Evolutionary conservation across 2,113 vertebrate genomes (phyloP), one percentile per base, ranked within the genome.

Genomic region (Sylvia atricapilla): DNA sequence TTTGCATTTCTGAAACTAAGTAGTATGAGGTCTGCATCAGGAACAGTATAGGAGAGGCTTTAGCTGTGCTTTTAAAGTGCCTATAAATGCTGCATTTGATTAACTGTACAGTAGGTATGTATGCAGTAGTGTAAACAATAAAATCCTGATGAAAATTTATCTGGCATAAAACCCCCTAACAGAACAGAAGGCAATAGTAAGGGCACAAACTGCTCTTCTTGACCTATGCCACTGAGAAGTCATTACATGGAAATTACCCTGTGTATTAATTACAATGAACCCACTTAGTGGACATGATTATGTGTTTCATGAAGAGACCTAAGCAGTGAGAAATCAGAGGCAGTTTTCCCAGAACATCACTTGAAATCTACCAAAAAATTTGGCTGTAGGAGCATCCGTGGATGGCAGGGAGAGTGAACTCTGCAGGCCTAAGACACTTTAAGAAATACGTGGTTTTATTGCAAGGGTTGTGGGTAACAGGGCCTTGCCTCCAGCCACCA

Each of bases 1-100:
- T 92, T 89, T 91, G 31, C 27, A 47, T 94, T 87, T 94, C 63
- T 94, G 78, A 83, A 89, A 52, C 21, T 30, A 80, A 58, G 11
- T 66, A 52, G 23, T 83, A n/a, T 3, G 15, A 88, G 18, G 21
- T 76, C 30, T 89, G 33, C 16, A 18, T 79, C 15, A 90, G 25
- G 4, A 91, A 14, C 22, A 41, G 23, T 18, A 12, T 20, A 74
- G 30, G 18, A 68, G 47, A 59, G 33, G 15, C 16, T 44, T 72
- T 20, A 87, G 23, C 33, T 87, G 13, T 58, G 58, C 53, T 91
- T 95, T 79, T 69, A 46, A 75, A 76, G 22, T 64, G 37, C 28
- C 63, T 76, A 5, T 35, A 76, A 73, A 39, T 68, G n/a, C 37
- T 60, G 25, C 49, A 37, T 87, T 90, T 72, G 22, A 60, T 84